Evolutionary conservation across 2,888 invertebrate species (phyloP).

Genomic region (Ditula angustiorana): DNA sequence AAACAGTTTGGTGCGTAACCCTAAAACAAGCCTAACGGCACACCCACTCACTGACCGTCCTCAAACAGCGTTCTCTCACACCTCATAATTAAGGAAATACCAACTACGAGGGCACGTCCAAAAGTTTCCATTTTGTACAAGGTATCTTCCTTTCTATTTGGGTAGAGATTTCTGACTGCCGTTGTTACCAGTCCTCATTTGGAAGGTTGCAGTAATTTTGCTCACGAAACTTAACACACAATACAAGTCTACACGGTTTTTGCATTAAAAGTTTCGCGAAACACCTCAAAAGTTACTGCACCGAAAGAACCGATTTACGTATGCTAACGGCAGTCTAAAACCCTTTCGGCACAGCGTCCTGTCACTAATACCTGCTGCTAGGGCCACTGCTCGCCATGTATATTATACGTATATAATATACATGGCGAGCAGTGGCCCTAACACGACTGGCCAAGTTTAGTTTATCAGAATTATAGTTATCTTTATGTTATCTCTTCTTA

Average conservation of each 20-base stretch:
- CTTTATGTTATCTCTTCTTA: too few relatives aligned
- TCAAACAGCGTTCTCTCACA: constrained; percentile 14
- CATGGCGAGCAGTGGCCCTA: too few relatives aligned
- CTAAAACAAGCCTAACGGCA: constrained; percentile 38
- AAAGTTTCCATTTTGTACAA: not conserved
- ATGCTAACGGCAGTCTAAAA: not conserved
- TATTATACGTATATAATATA: constrained; percentile 47
- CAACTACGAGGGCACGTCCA: not conserved
- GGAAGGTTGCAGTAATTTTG: not conserved
- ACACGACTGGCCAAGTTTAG: too few relatives aligned
- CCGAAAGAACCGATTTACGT: constrained; percentile 4
- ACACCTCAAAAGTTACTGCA: not conserved
- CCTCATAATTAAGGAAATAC: constrained; percentile 23
- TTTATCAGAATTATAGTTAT: too few relatives aligned
- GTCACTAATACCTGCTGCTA: too few relatives aligned
- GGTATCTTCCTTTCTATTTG: not conserved
- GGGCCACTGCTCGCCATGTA: constrained; percentile 12
- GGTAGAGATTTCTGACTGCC: not conserved
- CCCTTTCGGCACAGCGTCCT: not conserved
- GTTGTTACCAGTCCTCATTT: constrained; percentile 1
- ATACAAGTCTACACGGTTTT: not conserved
- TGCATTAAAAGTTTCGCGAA: not conserved
- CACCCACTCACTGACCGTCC: constrained; percentile 39
- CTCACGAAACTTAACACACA: not conserved
- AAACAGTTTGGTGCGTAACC: too few relatives aligned